phyloP scores from a whole-genome alignment of 2,888 invertebrate genomes.

The Mechanitis mazaeus region DNA sequence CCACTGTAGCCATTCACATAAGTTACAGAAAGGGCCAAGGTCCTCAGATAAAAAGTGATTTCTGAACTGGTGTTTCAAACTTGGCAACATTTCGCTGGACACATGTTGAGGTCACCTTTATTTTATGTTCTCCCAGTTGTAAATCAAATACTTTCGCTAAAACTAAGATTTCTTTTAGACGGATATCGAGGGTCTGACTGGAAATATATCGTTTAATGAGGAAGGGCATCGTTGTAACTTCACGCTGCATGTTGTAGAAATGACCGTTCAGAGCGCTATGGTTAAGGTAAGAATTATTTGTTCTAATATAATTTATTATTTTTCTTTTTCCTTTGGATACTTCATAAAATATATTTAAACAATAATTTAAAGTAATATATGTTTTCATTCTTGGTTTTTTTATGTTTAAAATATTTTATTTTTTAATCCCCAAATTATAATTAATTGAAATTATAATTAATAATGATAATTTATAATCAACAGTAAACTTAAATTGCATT shows the following conservation, averaged over 20 bases:
- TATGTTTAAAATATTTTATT: too few relatives aligned
- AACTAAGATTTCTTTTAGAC: constrained; percentile 75
- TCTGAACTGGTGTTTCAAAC: constrained; percentile 31
- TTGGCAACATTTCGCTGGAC: constrained; percentile 34
- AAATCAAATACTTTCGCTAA: constrained; percentile 24
- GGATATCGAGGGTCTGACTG: constrained; percentile 92
- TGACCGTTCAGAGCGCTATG: constrained; percentile 95
- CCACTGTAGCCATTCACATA: constrained; percentile 30
- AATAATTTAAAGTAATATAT: too few relatives aligned
- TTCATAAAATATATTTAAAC: too few relatives aligned
- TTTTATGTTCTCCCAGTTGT: constrained; percentile 30
- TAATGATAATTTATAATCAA: background rate
- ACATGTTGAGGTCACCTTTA: constrained; percentile 35
- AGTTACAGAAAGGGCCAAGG: constrained; percentile 28
- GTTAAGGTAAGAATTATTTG: constrained; percentile 79
- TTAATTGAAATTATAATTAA: background rate
- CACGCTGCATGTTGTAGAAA: constrained; percentile 92
- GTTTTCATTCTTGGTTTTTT: too few relatives aligned
- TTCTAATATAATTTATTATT: background rate
- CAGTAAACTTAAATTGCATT: constrained; percentile 5
- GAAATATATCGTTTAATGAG: constrained; percentile 93
- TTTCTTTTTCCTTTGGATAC: too few relatives aligned
- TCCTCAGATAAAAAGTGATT: constrained; percentile 34
- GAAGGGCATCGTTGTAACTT: constrained; percentile 93
- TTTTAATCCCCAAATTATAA: too few relatives aligned